Evolutionary conservation across 2,888 invertebrate species (phyloP), one percentile per base, ranked within the genome.

Genomic region (Epirrhoe tristata): DNA sequence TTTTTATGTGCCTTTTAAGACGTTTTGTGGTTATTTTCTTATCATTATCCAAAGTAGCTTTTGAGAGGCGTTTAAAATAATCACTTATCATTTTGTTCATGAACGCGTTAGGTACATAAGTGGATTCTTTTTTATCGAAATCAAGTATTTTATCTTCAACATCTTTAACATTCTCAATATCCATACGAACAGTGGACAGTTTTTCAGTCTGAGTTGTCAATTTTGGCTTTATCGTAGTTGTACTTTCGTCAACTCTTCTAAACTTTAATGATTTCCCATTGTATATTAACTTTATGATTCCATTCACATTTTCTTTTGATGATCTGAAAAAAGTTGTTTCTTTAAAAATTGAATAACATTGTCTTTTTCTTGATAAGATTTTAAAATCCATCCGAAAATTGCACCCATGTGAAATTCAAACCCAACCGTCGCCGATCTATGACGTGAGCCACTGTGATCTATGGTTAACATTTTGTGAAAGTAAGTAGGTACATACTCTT

Each of bases 241-340:
- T 60, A 0, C 59, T 57, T 6, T 62, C 54, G 1, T 72, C 69
- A 4, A 70, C 55, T 54, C 57, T 72, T 50, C 69, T 80, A 12
- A 87, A 78, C 72, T 84, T 84, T 0, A 89, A 71, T 12, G 81
- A 63, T 76, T 85, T 85, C 0, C 89, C 91, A 57, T 91, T 90
- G 62, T 87, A 90, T 17, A 87, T 80, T 0, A 91, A 52, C 72
- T 87, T 85, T 0, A 91, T 74, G 5, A 85, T 69, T 0, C 88
- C 89, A 74, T 86, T 81, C 0, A 89, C 69, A 39, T 82, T 81
- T 48, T 87, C 84, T 6, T 77, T 82, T 34, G 76, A 65, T 0
- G 76, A 65, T 0, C 88, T 89, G 80, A 31, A 85, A 85, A 56
- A 57, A 17, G 69, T 39, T 51, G 7, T 17, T 34, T 17, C n/a